A percentile compares a stretch with the other conserved stretches of the same genome.
phyloP scores from a whole-genome alignment of 2,888 invertebrate species.

The Cotesia congregata region DNA sequence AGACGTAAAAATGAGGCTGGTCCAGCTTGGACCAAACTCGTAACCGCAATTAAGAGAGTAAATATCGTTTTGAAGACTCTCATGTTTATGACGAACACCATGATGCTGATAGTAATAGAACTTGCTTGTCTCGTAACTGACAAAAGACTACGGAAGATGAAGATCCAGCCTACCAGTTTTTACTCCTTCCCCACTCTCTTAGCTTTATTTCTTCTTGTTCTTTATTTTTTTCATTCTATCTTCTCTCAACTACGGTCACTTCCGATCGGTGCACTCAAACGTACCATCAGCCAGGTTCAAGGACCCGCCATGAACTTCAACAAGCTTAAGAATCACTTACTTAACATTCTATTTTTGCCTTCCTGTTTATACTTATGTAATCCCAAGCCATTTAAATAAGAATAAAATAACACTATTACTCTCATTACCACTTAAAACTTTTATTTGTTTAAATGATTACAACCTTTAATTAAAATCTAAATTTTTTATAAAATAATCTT shows the following conservation, averaged over 20 bases:
- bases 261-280: slow-evolving; percentile 35
- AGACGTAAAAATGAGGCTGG: slow-evolving; percentile 43
- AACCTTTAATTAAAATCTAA: neutral
- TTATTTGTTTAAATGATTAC: neutral
- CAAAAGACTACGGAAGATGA: slow-evolving; percentile 31
- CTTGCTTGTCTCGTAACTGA: slow-evolving; percentile 15
- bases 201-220: neutral
- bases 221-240: neutral
- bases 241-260: slow-evolving; percentile 27
- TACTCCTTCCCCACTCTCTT: slow-evolving; percentile 21
- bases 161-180: slow-evolving; percentile 12
- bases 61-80: slow-evolving; percentile 57
- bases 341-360: neutral
- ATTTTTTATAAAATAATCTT: neutral
- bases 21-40: slow-evolving; percentile 35
- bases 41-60: slow-evolving; percentile 33
- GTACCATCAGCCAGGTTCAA: slow-evolving; percentile 54
- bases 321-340: neutral
- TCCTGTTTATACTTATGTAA: neutral
- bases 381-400: slow-evolving; percentile 11
- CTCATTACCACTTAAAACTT: neutral
- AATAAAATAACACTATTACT: neutral
- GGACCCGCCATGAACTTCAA: slow-evolving; percentile 54
- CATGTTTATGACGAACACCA: slow-evolving; percentile 58
- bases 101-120: slow-evolving; percentile 18